These are phyloP conservation scores for Entomobrya proxima DNA, from an alignment of 2,888 invertebrate genomes.

Conservation along the genomic window DNA sequence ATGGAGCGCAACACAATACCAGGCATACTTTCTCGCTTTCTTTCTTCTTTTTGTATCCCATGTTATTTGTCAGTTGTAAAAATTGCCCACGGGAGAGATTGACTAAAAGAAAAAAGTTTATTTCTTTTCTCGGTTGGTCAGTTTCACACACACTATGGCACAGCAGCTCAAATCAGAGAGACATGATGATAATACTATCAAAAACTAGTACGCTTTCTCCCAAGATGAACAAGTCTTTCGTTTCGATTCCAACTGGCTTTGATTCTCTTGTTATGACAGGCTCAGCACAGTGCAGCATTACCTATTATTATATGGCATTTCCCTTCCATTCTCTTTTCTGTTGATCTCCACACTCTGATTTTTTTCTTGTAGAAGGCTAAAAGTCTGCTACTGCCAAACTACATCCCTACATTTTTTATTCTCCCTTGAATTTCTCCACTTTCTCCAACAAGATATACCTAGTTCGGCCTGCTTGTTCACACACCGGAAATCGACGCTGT, in stretches of 20 bases:
- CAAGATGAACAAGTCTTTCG: background rate
- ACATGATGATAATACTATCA: background rate
- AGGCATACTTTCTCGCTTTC: background rate
- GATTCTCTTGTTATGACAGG: background rate
- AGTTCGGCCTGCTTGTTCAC: slow-evolving; percentile 55
- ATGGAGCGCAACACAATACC: background rate
- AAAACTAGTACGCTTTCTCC: background rate
- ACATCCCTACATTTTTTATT: background rate
- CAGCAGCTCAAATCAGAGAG: background rate
- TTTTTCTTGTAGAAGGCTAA: background rate
- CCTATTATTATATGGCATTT: background rate
- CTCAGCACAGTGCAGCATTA: background rate
- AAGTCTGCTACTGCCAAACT: background rate
- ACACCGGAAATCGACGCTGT: slow-evolving; percentile 67
- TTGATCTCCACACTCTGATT: background rate
- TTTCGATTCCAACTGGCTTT: background rate
- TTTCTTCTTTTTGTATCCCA: background rate
- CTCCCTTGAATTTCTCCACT: background rate
- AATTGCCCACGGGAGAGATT: slow-evolving; percentile 60
- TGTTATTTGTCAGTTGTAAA: slow-evolving; percentile 32
- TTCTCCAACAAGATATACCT: slow-evolving; percentile 1
- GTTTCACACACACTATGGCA: background rate
- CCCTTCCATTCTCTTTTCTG: background rate
- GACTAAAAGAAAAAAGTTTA: slow-evolving; percentile 43
- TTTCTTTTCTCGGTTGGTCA: slow-evolving; percentile 60